Percentiles rank a stretch among this genome's conserved stretches.
Conservation (phyloP, 2,888 invertebrate genomes). For the Nomada ruficornis region DNA sequence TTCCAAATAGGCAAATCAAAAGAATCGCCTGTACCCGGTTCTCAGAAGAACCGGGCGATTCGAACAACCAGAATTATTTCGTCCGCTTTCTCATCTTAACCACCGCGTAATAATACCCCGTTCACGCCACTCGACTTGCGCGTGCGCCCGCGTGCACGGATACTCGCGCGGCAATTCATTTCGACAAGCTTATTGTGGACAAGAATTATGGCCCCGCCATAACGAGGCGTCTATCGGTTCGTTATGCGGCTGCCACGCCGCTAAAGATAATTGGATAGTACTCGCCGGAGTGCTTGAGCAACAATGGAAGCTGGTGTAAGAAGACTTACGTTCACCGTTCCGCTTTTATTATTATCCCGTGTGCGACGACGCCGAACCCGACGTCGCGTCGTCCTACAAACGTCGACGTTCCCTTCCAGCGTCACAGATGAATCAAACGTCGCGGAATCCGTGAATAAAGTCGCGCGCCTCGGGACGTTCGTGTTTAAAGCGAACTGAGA, state of each 20-base stretch:
- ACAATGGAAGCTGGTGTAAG: slow-evolving; percentile 63
- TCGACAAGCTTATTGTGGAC: slow-evolving; percentile 62
- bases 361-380: background rate
- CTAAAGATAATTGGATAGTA: slow-evolving; percentile 68
- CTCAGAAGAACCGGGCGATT: background rate
- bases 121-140: slow-evolving; percentile 32
- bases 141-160: slow-evolving; percentile 39
- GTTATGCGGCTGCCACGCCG: slow-evolving; percentile 60
- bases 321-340: slow-evolving; percentile 48
- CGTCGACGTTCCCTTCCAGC: slow-evolving; percentile 12
- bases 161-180: slow-evolving; percentile 64
- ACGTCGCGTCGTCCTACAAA: slow-evolving; percentile 7
- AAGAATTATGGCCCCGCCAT: slow-evolving; percentile 67
- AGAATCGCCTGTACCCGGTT: too few relatives aligned
- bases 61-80: slow-evolving; percentile 34
- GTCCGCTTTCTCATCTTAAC: slow-evolving; percentile 64
- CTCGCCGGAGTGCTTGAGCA: slow-evolving; percentile 63
- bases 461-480: background rate
- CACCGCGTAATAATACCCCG: slow-evolving; percentile 58
- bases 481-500: slow-evolving; percentile 28
- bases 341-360: slow-evolving; percentile 40
- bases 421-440: slow-evolving; percentile 15
- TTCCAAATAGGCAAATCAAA: too few relatives aligned
- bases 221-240: slow-evolving; percentile 73
- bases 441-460: slow-evolving; percentile 14